Conservation (phyloP, 2,888 invertebrate genomes). For the Melanostoma mellinum region DNA sequence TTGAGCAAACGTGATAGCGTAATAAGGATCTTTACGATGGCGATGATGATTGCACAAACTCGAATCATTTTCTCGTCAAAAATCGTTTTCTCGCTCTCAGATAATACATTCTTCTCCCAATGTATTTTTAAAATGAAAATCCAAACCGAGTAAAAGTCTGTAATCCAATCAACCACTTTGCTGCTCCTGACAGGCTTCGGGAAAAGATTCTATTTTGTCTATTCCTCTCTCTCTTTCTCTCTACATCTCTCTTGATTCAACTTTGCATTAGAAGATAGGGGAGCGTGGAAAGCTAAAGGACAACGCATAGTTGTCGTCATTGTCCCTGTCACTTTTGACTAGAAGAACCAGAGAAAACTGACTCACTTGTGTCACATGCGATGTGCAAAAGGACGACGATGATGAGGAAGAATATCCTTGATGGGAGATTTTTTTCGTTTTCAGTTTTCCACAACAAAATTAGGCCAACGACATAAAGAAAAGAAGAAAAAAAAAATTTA, state of each 20-base stretch:
- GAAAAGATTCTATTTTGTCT: conserved; percentile 8
- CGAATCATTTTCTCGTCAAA: conserved; percentile 60
- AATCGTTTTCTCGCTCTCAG: conserved; percentile 50
- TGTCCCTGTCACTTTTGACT: conserved; percentile 37
- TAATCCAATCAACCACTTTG: conserved; percentile 58
- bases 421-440: conserved; percentile 28
- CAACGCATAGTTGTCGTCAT: conserved; percentile 36
- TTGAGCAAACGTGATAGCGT: conserved; percentile 60
- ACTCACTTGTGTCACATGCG: conserved; percentile 43
- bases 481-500: background rate
- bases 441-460: conserved; percentile 26
- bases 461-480: conserved; percentile 28
- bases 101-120: background rate
- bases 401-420: conserved; percentile 35
- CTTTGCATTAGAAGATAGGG: conserved; percentile 57
- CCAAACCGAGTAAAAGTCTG: conserved; percentile 33
- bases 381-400: conserved; percentile 6
- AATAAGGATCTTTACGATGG: conserved; percentile 24
- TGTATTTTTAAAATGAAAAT: conserved; percentile 39
- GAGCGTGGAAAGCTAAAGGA: conserved; percentile 30
- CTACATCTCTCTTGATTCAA: conserved; percentile 33
- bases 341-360: conserved; percentile 23
- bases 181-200: conserved; percentile 49
- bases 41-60: conserved; percentile 34
- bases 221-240: background rate